Percentiles rank a stretch among this genome's conserved stretches.
Evolutionary conservation across 1,140 invertebrate species (phyloP).

Genomic region (Lepidotrigona ventralis): DNA sequence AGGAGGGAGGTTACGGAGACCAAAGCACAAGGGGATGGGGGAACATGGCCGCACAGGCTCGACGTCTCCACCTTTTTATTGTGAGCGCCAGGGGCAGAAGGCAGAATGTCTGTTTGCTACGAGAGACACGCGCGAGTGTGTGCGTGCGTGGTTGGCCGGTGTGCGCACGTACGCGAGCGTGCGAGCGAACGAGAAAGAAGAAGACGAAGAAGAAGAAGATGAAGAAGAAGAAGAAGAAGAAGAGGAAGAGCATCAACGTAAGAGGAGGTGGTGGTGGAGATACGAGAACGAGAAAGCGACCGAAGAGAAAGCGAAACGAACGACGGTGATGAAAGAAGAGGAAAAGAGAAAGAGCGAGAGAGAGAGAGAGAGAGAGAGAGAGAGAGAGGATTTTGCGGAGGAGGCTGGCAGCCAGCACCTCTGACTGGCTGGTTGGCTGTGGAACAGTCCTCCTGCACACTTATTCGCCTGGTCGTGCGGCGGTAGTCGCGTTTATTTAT

Average conservation of each 20-base stretch:
- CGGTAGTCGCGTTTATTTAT: conserved; percentile 78
- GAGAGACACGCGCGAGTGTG: not conserved
- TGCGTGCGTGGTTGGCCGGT: not conserved
- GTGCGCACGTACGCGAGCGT: not conserved
- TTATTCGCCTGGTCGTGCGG: conserved; percentile 71
- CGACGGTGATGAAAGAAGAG: conserved; percentile 1
- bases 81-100: conserved; percentile 75
- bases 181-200: conserved; percentile 27
- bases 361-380: conserved; percentile 13
- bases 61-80: conserved; percentile 79
- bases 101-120: conserved; percentile 61
- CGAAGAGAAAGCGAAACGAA: conserved; percentile 8
- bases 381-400: conserved; percentile 51
- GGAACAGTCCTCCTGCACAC: conserved; percentile 68
- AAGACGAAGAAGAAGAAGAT: conserved; percentile 9
- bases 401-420: conserved; percentile 59
- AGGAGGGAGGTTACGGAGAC: conserved; percentile 55
- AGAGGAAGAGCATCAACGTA: not conserved
- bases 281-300: conserved; percentile 28
- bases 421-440: conserved; percentile 58
- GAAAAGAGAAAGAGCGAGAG: not conserved
- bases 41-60: conserved; percentile 74
- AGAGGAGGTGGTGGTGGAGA: not conserved
- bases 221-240: no score
- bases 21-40: conserved; percentile 68